Evolutionary conservation across 2,113 vertebrate genomes (phyloP).

Genomic region (Psittacula cyanocephala): DNA sequence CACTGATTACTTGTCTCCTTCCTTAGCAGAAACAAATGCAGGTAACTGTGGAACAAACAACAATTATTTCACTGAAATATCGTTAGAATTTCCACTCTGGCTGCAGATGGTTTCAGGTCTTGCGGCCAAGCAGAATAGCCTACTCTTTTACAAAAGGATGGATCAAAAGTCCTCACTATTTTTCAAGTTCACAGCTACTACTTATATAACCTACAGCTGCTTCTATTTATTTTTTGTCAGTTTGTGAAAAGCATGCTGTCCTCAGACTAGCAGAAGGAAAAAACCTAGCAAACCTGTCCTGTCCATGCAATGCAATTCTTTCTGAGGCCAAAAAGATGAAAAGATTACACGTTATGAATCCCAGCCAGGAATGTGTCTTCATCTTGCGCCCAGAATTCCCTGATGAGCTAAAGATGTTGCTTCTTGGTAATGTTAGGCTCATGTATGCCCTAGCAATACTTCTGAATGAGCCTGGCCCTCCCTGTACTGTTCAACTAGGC

Average conservation of each 20-base stretch:
- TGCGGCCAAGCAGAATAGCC: background rate
- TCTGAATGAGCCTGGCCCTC: background rate
- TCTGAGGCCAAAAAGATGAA: background rate
- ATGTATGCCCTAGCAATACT: background rate
- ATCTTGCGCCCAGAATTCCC: background rate
- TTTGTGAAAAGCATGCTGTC: background rate
- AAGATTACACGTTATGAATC: background rate
- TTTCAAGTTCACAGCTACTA: background rate
- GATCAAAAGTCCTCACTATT: background rate
- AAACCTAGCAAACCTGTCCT: background rate
- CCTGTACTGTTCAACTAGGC: background rate
- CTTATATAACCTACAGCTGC: background rate
- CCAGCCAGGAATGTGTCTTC: background rate
- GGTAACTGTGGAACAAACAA: background rate
- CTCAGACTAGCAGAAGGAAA: background rate
- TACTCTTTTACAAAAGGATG: background rate
- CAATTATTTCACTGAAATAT: background rate
- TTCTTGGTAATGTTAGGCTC: background rate
- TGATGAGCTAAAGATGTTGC: background rate
- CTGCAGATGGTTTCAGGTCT: background rate
- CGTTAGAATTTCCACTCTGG: background rate
- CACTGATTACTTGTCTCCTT: background rate
- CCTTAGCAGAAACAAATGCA: background rate
- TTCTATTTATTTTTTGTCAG: background rate
- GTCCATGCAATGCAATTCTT: background rate